Conservation (phyloP, 2,797 vertebrate species). For the Hippopotamyrus pictus region DNA sequence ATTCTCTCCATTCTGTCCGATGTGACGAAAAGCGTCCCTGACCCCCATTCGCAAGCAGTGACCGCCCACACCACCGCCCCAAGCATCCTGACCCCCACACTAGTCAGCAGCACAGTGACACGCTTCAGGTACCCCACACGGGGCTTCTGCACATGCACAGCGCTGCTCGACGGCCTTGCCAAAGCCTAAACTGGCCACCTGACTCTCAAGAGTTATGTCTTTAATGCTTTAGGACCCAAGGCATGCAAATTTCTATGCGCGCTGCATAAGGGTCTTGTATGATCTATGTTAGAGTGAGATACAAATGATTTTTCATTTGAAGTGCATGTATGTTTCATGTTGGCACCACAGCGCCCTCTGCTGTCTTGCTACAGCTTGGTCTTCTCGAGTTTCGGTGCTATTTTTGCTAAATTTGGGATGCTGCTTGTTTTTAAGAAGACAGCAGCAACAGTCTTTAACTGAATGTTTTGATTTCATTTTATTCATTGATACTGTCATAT, state of each 20-base stretch:
- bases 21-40: not conserved
- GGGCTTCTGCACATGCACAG: not conserved
- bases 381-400: constrained; percentile 32
- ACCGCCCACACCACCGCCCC: constrained; percentile 63
- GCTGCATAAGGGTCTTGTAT: not conserved
- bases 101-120: constrained; percentile 73
- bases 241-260: not conserved
- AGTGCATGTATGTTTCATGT: not conserved
- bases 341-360: constrained; percentile 40
- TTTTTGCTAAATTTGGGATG: constrained; percentile 27
- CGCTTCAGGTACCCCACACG: constrained; percentile 73
- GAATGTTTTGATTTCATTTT: not conserved
- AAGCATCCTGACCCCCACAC: constrained; percentile 69
- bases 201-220: not conserved
- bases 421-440: constrained; percentile 10
- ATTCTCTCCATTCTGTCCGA: not conserved
- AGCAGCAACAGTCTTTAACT: not conserved
- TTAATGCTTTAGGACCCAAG: not conserved
- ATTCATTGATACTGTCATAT: not conserved
- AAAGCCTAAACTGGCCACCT: not conserved
- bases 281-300: not conserved
- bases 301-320: not conserved
- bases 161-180: not conserved
- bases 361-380: constrained; percentile 27
- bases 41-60: constrained; percentile 58